phyloP scores from a whole-genome alignment of 2,113 vertebrate genomes.

The Mesocricetus auratus region DNA sequence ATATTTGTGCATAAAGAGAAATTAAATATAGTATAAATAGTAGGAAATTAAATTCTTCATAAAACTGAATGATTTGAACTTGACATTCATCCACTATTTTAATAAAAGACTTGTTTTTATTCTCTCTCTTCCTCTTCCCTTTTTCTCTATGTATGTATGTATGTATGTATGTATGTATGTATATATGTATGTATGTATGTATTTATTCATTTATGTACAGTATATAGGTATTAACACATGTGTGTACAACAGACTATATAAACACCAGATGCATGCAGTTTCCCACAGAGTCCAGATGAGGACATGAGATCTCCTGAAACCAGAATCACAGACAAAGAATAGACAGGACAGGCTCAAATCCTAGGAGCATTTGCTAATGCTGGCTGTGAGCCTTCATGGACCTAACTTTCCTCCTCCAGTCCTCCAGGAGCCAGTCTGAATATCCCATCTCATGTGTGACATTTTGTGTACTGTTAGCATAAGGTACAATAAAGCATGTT shows the following conservation, averaged over 20 bases:
- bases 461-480: background rate
- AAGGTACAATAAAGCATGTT: background rate
- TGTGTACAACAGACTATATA: background rate
- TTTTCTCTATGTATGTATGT: background rate
- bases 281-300: no score
- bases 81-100: background rate
- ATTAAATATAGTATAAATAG: background rate
- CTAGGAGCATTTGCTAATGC: background rate
- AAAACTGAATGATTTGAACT: conserved; percentile 23
- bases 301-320: background rate
- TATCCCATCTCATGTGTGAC: background rate
- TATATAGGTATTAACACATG: background rate
- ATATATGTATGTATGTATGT: background rate
- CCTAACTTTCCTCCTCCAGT: no score
- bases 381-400: background rate
- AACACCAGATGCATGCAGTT: background rate
- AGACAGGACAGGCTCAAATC: background rate
- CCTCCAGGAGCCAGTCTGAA: background rate
- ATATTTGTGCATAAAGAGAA: background rate
- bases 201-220: no score
- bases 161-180: background rate
- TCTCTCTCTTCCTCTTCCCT: no score
- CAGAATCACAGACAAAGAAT: background rate
- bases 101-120: background rate
- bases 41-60: conserved; percentile 23